phyloP scores from a whole-genome alignment of 2,888 invertebrate genomes.

The Neoaliturus tenellus region DNA sequence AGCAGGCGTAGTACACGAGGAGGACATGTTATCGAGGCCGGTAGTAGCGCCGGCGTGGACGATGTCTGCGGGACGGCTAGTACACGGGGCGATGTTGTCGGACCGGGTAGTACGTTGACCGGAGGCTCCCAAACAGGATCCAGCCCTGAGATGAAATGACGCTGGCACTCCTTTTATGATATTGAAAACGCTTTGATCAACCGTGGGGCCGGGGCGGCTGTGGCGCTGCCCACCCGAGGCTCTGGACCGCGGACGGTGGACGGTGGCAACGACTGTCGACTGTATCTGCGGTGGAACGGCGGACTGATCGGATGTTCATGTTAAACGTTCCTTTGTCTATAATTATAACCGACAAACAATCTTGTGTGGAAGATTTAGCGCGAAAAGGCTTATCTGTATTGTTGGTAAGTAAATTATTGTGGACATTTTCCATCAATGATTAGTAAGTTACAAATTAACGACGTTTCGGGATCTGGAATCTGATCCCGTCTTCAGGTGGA shows the following conservation, averaged over 20 bases:
- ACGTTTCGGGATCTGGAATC: no score
- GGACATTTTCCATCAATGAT: no score
- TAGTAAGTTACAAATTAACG: no score
- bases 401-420: no score
- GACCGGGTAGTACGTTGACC: constrained; percentile 50
- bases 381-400: no score
- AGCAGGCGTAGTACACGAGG: constrained; percentile 10
- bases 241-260: background rate
- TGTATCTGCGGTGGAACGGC: no score
- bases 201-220: background rate
- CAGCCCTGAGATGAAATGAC: constrained; percentile 40
- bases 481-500: no score
- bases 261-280: background rate
- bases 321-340: no score
- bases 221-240: background rate
- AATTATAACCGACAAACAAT: no score
- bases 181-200: constrained; percentile 49
- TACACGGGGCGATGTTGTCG: constrained; percentile 26
- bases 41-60: background rate
- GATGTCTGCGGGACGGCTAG: constrained; percentile 18
- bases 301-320: no score
- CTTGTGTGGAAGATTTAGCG: no score
- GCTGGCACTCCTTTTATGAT: constrained; percentile 50
- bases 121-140: constrained; percentile 56
- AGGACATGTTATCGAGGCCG: constrained; percentile 3